Conservation (phyloP, 1,140 invertebrate species). For the Pemphigus obesinymphae region DNA sequence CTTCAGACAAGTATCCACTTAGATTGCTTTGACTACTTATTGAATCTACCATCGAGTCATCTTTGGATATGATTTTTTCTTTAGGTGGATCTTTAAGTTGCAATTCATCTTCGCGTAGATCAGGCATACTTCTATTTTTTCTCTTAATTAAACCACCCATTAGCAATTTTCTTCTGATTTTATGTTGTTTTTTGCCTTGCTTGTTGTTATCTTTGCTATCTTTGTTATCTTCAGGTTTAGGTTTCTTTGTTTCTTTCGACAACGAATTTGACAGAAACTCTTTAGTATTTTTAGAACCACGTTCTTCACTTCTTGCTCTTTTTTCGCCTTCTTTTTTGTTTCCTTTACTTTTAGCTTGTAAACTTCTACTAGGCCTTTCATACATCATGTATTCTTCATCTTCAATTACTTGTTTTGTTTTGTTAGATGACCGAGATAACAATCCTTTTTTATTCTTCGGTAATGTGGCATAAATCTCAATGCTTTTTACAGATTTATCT, state of each 20-base stretch:
- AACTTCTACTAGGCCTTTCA: constrained; percentile 60
- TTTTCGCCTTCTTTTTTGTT: constrained; percentile 71
- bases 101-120: constrained; percentile 64
- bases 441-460: constrained; percentile 73
- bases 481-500: constrained; percentile 57
- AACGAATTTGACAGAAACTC: constrained; percentile 47
- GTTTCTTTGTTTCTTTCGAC: constrained; percentile 45
- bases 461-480: constrained; percentile 85
- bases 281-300: constrained; percentile 59
- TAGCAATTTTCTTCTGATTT: constrained; percentile 77
- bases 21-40: constrained; percentile 59
- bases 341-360: constrained; percentile 59
- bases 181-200: constrained; percentile 84
- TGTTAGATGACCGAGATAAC: constrained; percentile 46
- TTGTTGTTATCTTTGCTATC: no score
- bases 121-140: constrained; percentile 87
- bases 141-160: constrained; percentile 83
- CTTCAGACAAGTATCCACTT: constrained; percentile 80
- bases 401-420: constrained; percentile 58
- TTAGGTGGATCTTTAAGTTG: constrained; percentile 43
- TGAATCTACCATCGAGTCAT: constrained; percentile 68
- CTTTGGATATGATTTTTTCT: constrained; percentile 55
- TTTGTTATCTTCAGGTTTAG: constrained; percentile 52
- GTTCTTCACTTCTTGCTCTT: constrained; percentile 73
- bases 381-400: constrained; percentile 65